A percentile compares a stretch with the other conserved stretches of the same genome.
Evolutionary conservation across 1,140 invertebrate species (phyloP).

Genomic region (Solenopsis fugax): DNA sequence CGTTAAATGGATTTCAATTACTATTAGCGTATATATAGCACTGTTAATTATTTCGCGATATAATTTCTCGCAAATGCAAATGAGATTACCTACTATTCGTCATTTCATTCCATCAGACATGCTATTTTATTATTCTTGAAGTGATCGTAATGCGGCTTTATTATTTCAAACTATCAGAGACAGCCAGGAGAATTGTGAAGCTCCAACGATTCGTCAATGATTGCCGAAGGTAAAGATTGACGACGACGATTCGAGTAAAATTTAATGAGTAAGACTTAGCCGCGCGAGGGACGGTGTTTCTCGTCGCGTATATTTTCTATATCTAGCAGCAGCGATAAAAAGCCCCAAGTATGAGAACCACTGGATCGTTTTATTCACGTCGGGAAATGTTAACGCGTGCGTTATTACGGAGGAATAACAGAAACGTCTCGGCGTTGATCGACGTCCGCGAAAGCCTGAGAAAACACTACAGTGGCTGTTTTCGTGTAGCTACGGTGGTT

Average conservation of each 20-base stretch:
- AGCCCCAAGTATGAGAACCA: constrained; percentile 44
- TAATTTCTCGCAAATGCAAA: neutral
- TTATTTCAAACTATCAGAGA: constrained; percentile 4
- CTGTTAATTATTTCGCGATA: neutral
- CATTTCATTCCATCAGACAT: neutral
- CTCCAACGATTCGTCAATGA: neutral
- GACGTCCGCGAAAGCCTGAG: constrained; percentile 4
- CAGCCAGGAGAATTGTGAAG: neutral
- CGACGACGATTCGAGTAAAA: neutral
- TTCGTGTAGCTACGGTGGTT: neutral
- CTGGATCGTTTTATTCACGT: neutral
- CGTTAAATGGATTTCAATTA: neutral
- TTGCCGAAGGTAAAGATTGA: constrained; percentile 8
- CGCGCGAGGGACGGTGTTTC: neutral
- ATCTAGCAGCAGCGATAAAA: neutral
- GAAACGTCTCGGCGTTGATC: constrained; percentile 11
- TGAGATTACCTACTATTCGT: neutral
- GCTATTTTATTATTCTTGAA: constrained; percentile 1
- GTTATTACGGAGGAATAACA: neutral
- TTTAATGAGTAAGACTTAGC: constrained; percentile 1
- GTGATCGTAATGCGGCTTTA: neutral
- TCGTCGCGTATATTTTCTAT: too few relatives aligned
- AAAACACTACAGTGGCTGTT: neutral
- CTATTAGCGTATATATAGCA: neutral
- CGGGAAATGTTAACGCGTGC: neutral